Evolutionary conservation across 2,888 invertebrate species (phyloP), one percentile per base, ranked within the genome.

Genomic region (Hypomecis atomaria): DNA sequence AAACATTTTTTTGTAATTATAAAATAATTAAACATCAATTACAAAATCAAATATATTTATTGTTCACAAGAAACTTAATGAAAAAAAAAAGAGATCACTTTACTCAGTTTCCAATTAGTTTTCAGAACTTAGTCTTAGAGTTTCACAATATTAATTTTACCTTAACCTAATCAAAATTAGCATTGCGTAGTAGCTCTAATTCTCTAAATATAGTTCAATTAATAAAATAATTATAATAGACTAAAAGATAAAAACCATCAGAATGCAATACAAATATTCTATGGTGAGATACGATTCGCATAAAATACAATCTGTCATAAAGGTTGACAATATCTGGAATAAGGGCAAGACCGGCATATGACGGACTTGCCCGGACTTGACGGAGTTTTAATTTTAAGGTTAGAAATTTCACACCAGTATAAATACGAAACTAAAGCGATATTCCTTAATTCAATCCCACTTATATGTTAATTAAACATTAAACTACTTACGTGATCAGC

Each of bases 181-280:
- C n/a, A n/a, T n/a, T n/a, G n/a, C n/a, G n/a, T n/a, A n/a, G n/a
- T n/a, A n/a, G 37, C 37, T 37, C 37, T 37, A 37, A 37, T 37
- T 37, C 37, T 37, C 37, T 37, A 43, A 43, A 43, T 43, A 43
- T 43, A 43, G 43, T 43, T 43, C 43, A 43, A 43, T 43, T 43
- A 43, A 43, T 43, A 43, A 43, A 43, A 43, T 43, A 43, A 43
- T 43, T 7, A 43, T 43, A 43, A 43, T 43, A 43, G 43, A 43
- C 43, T 43, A 43, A 43, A 43, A 43, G 43, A 43, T 43, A 43
- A 43, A 43, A 43, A 43, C 43, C 7, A 43, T 43, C 43, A 43
- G 43, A 43, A 43, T 43, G 43, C 43, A 43, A 43, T 43, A 43
- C 43, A 43, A 43, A 43, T 43, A 43, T 43, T 43, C 43, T 43